phyloP scores from a whole-genome alignment of 2,797 vertebrate genomes.

The Cirrhinus mrigala region DNA sequence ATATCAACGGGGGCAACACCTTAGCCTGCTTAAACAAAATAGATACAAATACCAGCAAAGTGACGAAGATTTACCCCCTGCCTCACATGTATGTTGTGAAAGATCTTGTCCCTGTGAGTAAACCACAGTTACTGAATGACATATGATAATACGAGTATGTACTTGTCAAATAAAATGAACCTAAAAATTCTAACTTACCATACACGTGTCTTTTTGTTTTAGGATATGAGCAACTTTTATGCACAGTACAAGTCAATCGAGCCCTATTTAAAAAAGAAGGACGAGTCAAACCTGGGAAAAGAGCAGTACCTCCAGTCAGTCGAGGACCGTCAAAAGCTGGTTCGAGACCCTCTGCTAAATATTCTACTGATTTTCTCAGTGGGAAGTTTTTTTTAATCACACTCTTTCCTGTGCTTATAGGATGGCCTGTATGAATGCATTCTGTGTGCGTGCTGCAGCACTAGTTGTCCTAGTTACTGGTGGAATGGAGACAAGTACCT shows the following conservation, averaged over 20 bases:
- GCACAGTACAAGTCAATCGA: slow-evolving; percentile 95
- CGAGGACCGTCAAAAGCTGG: slow-evolving; percentile 91
- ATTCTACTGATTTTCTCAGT: not conserved
- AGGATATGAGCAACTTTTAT: slow-evolving; percentile 96
- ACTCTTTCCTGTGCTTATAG: slow-evolving; percentile 65
- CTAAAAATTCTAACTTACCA: not conserved
- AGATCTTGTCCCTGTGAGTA: slow-evolving; percentile 94
- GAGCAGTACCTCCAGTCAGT: slow-evolving; percentile 90
- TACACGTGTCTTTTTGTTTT: slow-evolving; percentile 23
- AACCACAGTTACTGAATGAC: slow-evolving; percentile 11
- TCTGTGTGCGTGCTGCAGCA: slow-evolving; percentile 95
- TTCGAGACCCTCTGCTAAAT: slow-evolving; percentile 55
- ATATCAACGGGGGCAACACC: slow-evolving; percentile 93
- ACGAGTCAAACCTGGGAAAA: slow-evolving; percentile 86
- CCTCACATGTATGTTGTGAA: slow-evolving; percentile 99
- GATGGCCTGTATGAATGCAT: slow-evolving; percentile 94
- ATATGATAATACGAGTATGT: not conserved
- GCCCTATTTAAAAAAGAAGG: slow-evolving; percentile 94
- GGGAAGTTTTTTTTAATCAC: not conserved
- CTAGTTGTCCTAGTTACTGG: slow-evolving; percentile 98
- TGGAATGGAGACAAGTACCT: slow-evolving; percentile 95
- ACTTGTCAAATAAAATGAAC: not conserved
- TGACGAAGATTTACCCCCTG: slow-evolving; percentile 92
- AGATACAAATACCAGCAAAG: slow-evolving; percentile 84
- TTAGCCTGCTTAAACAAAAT: slow-evolving; percentile 91